Evolutionary conservation across 2,888 invertebrate species (phyloP), one percentile per base, ranked within the genome.

Genomic region (Marasmarcha lunaedactyla): DNA sequence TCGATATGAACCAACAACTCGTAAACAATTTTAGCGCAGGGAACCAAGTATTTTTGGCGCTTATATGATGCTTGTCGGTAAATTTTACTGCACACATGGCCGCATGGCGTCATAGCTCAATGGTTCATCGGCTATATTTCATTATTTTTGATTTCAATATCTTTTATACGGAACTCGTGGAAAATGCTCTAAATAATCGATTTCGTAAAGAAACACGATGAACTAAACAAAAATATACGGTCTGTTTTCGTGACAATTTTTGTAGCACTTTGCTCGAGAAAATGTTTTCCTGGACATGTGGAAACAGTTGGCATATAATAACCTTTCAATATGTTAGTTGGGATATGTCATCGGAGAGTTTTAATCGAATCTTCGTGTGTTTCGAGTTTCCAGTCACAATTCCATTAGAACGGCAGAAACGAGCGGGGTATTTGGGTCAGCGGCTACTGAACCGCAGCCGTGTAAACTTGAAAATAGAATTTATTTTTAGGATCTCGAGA

Each of bases 401-500:
- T 39, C 48, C 52, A 62, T 59, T 62, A 60, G 54, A 56, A 50
- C 57, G 54, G 49, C 58, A 52, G 52, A 61, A 59, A 60, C 62
- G 59, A 59, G 20, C 50, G 49, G 52, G 60, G 57, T 63, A 78
- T 77, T 68, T 74, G 62, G 79, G 78, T 77, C 78, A 71, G 54
- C 58, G 45, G 56, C 53, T 61, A 20, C 60, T 56, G 59, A 66
- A 66, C 60, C 54, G 54, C 57, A 62, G 57, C 55, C 59, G 61
- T 56, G 64, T 77, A 73, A 76, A 78, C 72, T 77, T 74, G 72
- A 76, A 76, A 76, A 79, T 76, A 74, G 72, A 76, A 57, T 70
- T 53, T 76, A 73, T 63, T 65, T 68, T 59, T 63, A 68, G 62
- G 44, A 14, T 42, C 42, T 41, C 46, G 55, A 57, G 52, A 65